Percentiles rank a stretch among this genome's conserved stretches.
phyloP scores from a whole-genome alignment of 2,113 vertebrate genomes.

The Embiotoca jacksoni region DNA sequence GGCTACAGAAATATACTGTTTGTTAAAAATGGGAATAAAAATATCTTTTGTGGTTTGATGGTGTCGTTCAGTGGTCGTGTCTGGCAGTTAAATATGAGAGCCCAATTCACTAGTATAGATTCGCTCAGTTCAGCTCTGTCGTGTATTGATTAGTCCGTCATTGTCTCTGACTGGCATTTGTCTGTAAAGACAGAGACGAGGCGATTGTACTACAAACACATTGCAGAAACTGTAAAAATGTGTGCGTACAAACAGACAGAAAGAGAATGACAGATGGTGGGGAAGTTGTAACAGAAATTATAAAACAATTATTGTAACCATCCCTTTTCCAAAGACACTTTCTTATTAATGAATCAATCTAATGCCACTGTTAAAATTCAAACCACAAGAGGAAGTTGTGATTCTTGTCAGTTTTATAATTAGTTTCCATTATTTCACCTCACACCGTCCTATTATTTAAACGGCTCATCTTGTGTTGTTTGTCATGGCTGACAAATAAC shows the following conservation, averaged over 20 bases:
- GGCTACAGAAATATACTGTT: neutral
- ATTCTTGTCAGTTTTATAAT: slow-evolving; percentile 16
- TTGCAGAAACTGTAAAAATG: neutral
- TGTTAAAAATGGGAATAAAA: neutral
- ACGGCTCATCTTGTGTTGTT: slow-evolving; percentile 6
- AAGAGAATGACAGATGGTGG: no score
- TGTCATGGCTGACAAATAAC: neutral
- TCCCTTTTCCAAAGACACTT: neutral
- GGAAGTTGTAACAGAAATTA: no score
- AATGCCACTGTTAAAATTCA: neutral
- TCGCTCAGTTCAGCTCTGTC: slow-evolving; percentile 27
- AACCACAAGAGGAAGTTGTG: neutral
- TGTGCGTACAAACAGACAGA: neutral
- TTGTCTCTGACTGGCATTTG: slow-evolving; percentile 29
- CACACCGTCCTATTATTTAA: slow-evolving; percentile 8
- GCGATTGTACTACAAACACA: neutral
- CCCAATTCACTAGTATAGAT: slow-evolving; percentile 36
- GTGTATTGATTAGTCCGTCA: slow-evolving; percentile 58
- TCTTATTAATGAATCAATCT: slow-evolving; percentile 27
- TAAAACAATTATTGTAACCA: slow-evolving; percentile 6
- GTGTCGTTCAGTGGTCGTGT: neutral
- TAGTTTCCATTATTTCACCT: neutral
- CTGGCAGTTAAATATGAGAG: slow-evolving; percentile 26
- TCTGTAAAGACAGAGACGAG: slow-evolving; percentile 1
- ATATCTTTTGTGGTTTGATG: neutral